Evolutionary conservation across 2,888 invertebrate genomes (phyloP).

Genomic region (Tetragonula carbonaria): DNA sequence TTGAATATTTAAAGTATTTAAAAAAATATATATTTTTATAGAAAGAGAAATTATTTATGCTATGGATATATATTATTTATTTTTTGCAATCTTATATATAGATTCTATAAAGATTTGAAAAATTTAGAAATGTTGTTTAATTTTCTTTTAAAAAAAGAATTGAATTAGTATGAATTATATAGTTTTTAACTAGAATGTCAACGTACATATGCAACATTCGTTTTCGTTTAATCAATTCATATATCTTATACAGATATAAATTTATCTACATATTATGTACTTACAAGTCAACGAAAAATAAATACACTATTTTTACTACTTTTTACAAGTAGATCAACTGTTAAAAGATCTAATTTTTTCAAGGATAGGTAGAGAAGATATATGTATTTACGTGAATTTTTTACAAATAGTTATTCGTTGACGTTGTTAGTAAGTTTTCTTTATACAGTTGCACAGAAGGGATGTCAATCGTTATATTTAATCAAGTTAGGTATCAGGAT

Average conservation of each 20-base stretch:
- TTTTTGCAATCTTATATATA: not conserved
- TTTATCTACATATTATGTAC: not conserved
- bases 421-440: slow-evolving; percentile 5
- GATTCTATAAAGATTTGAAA: not conserved
- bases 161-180: not conserved
- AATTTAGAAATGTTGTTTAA: slow-evolving; percentile 5
- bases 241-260: not conserved
- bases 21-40: not conserved
- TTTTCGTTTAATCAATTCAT: slow-evolving; percentile 17
- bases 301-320: slow-evolving; percentile 9
- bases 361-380: slow-evolving; percentile 6
- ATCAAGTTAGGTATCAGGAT: slow-evolving; percentile 14
- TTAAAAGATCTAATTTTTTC: slow-evolving; percentile 11
- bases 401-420: not conserved
- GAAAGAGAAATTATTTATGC: not conserved
- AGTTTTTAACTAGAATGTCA: not conserved
- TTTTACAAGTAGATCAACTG: slow-evolving; percentile 13
- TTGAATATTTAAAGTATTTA: not conserved
- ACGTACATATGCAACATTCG: slow-evolving; percentile 5
- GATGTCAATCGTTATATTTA: slow-evolving; percentile 24
- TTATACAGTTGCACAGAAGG: slow-evolving; percentile 13
- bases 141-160: not conserved
- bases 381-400: slow-evolving; percentile 10
- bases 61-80: not conserved
- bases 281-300: not conserved